Base-by-base conservation (phyloP, 2,888 invertebrate species). In the Lasiommata megera region DNA sequence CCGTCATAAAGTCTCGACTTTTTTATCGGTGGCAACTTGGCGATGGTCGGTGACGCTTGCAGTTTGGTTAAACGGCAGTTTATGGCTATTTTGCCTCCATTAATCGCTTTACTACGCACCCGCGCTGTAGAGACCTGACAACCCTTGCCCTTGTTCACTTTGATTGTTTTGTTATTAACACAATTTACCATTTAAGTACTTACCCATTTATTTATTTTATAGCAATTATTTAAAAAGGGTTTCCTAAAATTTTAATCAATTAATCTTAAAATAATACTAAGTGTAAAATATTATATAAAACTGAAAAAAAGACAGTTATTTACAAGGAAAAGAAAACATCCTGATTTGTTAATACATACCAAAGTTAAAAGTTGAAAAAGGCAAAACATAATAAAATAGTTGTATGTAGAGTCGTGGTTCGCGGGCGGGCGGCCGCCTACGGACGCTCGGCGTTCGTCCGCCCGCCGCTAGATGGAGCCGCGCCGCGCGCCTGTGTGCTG, bases 1-100 rank as follows among this genome's bases (percentile, higher is more conserved):
- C 88, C 88, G 87, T 89, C 89, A 90, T 89, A 90, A 89, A 90
- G 87, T 88, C 88, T 88, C 88, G 86, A 88, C 86, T 89, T 89
- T 90, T 90, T 90, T 90, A 90, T 89, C 88, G 84, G 85, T 85
- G 82, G 78, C 79, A 84, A 84, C 79, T 82, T 81, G 78, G 76
- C 77, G 83, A 82, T 84, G 85, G 84, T 76, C 83, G 82, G 86
- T 89, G 89, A 88, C 70, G 70, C 71, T 90, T 90, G 89, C 89
- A 89, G 89, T 90, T 89, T 87, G 88, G 90, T 89, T 90, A 89
- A 89, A 89, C 88, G 88, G 84, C 86, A 84, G 86, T 89, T 89
- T 89, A 89, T 88, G 79, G 87, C 86, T 88, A 90, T 88, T 89
- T 88, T 84, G 86, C 87, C 87, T 86, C 89, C 87, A 87, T 89